These are phyloP conservation scores for Rhineura floridana DNA, from an alignment of 2,113 vertebrate species.

Conservation along the genomic window DNA sequence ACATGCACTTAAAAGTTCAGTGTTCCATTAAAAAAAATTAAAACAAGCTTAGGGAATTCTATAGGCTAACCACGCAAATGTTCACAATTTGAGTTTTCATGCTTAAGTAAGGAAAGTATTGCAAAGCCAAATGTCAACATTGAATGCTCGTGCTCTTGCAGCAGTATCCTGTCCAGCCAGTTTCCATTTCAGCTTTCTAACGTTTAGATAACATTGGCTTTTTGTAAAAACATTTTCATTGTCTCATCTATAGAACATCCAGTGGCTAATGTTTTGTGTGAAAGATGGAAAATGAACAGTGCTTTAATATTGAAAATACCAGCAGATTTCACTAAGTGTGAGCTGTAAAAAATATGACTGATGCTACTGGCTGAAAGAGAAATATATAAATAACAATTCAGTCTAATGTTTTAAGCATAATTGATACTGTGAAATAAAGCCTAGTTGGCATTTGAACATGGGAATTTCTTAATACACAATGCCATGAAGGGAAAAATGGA, in stretches of 20 bases:
- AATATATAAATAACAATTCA: conserved; percentile 34
- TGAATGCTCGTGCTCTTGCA: conserved; percentile 48
- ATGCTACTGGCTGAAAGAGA: conserved; percentile 5
- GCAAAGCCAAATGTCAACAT: conserved; percentile 32
- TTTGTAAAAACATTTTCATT: conserved; percentile 26
- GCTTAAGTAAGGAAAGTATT: conserved; percentile 30
- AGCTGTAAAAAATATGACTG: background rate
- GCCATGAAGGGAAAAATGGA: conserved; percentile 63
- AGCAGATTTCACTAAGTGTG: conserved; percentile 8
- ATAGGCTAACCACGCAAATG: conserved; percentile 26
- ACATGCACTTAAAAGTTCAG: background rate
- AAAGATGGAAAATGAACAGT: background rate
- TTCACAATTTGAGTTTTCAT: conserved; percentile 31
- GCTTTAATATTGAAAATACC: background rate
- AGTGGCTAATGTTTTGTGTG: conserved; percentile 18
- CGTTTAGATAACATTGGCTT: conserved; percentile 41
- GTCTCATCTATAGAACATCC: conserved; percentile 16
- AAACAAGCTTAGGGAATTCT: background rate
- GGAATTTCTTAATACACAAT: conserved; percentile 67
- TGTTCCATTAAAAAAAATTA: background rate
- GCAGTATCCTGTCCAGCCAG: conserved; percentile 43
- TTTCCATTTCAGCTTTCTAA: conserved; percentile 56
- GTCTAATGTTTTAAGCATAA: conserved; percentile 50
- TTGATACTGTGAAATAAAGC: conserved; percentile 49
- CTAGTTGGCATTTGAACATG: conserved; percentile 62